phyloP scores from a whole-genome alignment of 2,797 vertebrate genomes.

The Sebastes nivosus region DNA sequence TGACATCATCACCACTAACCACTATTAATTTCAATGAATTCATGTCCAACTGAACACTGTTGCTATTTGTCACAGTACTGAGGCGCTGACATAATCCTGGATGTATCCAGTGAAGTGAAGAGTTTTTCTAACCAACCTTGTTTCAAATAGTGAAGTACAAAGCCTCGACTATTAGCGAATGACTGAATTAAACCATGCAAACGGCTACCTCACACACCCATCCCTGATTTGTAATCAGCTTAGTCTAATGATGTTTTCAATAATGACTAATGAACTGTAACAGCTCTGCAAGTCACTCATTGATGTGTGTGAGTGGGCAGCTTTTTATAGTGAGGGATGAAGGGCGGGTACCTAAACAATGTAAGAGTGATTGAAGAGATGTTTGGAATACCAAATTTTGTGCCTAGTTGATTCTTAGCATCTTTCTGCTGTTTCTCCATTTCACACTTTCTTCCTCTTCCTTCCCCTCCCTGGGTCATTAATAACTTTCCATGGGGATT shows the following conservation, averaged over 20 bases:
- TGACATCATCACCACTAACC: neutral
- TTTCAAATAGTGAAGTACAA: neutral
- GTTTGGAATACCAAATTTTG: slow-evolving; percentile 33
- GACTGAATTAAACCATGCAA: slow-evolving; percentile 13
- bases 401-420: slow-evolving; percentile 4
- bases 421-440: neutral
- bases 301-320: slow-evolving; percentile 41
- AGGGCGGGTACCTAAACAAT: slow-evolving; percentile 51
- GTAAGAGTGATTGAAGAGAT: slow-evolving; percentile 50
- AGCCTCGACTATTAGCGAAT: neutral
- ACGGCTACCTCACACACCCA: slow-evolving; percentile 16
- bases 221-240: slow-evolving; percentile 38
- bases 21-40: neutral
- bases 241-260: slow-evolving; percentile 45
- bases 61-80: neutral
- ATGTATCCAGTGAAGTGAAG: neutral
- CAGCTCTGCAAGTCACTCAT: slow-evolving; percentile 28
- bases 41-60: neutral
- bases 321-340: slow-evolving; percentile 16
- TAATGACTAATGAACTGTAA: slow-evolving; percentile 54
- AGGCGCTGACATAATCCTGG: neutral
- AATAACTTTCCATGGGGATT: slow-evolving; percentile 10
- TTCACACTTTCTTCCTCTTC: neutral
- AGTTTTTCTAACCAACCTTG: neutral
- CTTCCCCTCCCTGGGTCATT: slow-evolving; percentile 6